Evolutionary conservation across 2,797 vertebrate genomes (phyloP), one percentile per base, ranked within the genome.

Genomic region (Tenualosa ilisha): DNA sequence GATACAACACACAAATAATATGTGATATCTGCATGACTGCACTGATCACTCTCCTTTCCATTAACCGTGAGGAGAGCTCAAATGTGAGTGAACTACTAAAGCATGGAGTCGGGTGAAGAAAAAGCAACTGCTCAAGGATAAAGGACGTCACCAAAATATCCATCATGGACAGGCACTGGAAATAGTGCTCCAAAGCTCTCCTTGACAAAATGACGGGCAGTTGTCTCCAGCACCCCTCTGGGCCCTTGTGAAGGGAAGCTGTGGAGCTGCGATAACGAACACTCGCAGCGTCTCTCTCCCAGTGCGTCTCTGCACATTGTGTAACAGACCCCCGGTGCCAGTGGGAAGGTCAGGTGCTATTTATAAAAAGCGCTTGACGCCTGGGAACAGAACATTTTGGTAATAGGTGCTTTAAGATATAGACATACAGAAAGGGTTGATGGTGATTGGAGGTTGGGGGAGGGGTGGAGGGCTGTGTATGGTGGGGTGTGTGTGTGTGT

Each of bases 341-440:
- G 4, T 8, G 2, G 56, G 79, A 59, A 82, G 84, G 84, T 81
- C 81, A 81, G 50, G 75, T 11, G 49, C 84, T 82, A 81, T 81
- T 85, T 82, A 82, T 85, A 61, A 85, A 84, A 85, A 65, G 59
- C 20, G 24, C 59, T 61, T 82, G 20, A 79, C 17, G 40, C 20
- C 24, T 59, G 56, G 72, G 56, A 85, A 83, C 84, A 63, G 75
- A 51, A 56, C 82, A 53, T 79, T 81, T 84, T n/a, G 43, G 20
- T 61, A 82, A 72, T 26, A 51, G 83, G 24, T 6, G 24, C 53
- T 82, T 82, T 37, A 37, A 84, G 84, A 84, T 79, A 81, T 15
- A 26, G 72, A 59, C 0, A 59, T 1, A 61, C 6, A 13, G 6
- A 17, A 13, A 59, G 37, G 72, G 40, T 6, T 46, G 72, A 79